Base-by-base conservation (phyloP, 2,888 invertebrate genomes). In the Tetragnatha montana region DNA sequence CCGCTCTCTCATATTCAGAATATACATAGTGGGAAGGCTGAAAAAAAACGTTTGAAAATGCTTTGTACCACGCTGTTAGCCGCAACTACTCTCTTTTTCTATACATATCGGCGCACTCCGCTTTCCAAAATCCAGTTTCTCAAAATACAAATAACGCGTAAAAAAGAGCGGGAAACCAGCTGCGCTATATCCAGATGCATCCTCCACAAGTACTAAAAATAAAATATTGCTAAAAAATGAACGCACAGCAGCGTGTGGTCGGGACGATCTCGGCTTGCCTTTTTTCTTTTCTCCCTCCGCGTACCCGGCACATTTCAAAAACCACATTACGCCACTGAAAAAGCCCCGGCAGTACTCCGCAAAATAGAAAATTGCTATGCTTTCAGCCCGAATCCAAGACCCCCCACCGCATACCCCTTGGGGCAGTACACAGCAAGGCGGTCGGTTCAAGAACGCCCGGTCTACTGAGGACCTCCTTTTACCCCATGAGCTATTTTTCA, bases 301-400 rank as follows among this genome's bases (percentile, higher is more conserved):
- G 60, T 60, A 60, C 60, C 19, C 47, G 22, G 47, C 74, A 47
- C 74, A 74, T 35, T 74, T 69, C 71, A 50, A 71, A 81, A 81
- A 21, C 81, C 51, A 81, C 70, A 81, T 81, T 81, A 81, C 81
- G 70, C 51, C 81, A 10, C 49, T 12, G 81, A 81, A 81, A 81
- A 81, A 81, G 81, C 50, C 81, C 73, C 81, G 49, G 47, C 81
- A 21, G 21, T 49, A 14, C 80, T 69, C 19, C 35, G 70, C 14
- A 81, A 73, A 81, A 81, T 81, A 81, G 71, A 81, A 81, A 81
- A 81, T 70, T 71, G 71, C 71, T 60, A 60, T 60, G 60, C 60
- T 21, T 71, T 35, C 81, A 71, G 35, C 17, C 12, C 51, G 22
- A 21, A 49, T 19, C 17, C 49, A 19, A 17, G 50, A 35, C 1